These are phyloP conservation scores for Neofelis nebulosa DNA, from an alignment of 2,113 vertebrate species.

Conservation along the genomic window DNA sequence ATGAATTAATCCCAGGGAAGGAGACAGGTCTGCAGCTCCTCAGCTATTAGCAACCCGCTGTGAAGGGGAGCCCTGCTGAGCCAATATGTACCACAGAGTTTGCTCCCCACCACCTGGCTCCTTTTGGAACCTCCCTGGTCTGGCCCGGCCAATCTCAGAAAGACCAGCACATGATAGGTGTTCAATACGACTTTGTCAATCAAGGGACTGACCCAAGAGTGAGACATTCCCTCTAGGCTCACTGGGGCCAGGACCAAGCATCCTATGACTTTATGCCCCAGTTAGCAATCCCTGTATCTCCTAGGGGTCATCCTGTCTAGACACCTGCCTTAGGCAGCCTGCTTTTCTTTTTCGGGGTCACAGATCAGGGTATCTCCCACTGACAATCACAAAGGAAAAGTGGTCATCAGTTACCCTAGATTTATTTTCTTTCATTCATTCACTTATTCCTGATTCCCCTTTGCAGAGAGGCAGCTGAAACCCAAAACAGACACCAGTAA, in stretches of 20 bases:
- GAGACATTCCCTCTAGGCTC: neutral
- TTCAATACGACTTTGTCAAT: neutral
- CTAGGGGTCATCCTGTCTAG: neutral
- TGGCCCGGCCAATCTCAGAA: neutral
- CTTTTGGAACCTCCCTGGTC: neutral
- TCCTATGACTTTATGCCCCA: neutral
- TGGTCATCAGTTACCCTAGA: neutral
- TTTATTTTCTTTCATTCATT: neutral
- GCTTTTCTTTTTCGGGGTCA: neutral
- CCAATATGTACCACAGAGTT: neutral
- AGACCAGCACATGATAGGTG: neutral
- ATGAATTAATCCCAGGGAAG: constrained; percentile 3
- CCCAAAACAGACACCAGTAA: neutral
- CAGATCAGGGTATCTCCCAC: neutral
- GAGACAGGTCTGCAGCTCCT: constrained; percentile 38
- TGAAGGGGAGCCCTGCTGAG: constrained; percentile 48
- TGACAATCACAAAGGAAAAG: neutral
- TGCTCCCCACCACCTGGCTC: constrained; percentile 29
- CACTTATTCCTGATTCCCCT: neutral
- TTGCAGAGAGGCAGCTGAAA: neutral
- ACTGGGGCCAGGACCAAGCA: neutral
- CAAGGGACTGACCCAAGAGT: neutral
- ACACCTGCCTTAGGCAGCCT: neutral
- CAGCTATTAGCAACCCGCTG: constrained; percentile 55
- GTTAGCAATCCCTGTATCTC: neutral